Evolutionary conservation across 2,113 vertebrate species (phyloP), one percentile per base, ranked within the genome.

Genomic region (Leucosticte australis): DNA sequence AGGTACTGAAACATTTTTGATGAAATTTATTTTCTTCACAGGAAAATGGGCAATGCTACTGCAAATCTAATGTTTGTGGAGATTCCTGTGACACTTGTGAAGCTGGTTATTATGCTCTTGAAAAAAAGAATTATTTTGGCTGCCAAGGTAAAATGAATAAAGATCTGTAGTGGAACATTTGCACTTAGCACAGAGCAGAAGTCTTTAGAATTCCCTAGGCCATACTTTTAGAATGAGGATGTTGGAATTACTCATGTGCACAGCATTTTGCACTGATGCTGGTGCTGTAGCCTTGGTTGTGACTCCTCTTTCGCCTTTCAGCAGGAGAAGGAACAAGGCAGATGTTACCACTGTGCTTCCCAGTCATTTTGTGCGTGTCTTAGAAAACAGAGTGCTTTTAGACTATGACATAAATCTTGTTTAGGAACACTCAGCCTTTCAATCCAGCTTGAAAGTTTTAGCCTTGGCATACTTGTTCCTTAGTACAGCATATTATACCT

Each of bases 51-150:
- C 97, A 97, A 77, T 99, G 99, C 94, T 96, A 97, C 90, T 99
- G 99, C 97, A 99, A 99, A 93, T 89, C 98, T 19, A 97, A 98
- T 12, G 97, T 98, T 39, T 98, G 97, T 67, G 98, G 98, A 27
- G 96, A 95, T 73, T 82, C 96, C 42, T 99, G 99, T 95, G 97
- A 97, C 87, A 97, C 97, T 18, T 99, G 99, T 46, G 97, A 98
- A 94, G 97, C 98, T 26, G 99, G 98, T 39, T 99, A 98, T 97
- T 99, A 98, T 93, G 95, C 97, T 93, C 94, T 99, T 24, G 97
- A 98, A 97, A 97, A 97, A 67, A 98, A 96, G 52, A 98, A 98
- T 92, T 99, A 99, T 95, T 99, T 99, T 93, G 99, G 99, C 33
- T 99, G 99, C 96, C 98, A 86, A 98, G 98, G 99, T 99, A 97